These are phyloP conservation scores for Brevimyrus niger DNA, from an alignment of 2,113 vertebrate species.

Conservation along the genomic window DNA sequence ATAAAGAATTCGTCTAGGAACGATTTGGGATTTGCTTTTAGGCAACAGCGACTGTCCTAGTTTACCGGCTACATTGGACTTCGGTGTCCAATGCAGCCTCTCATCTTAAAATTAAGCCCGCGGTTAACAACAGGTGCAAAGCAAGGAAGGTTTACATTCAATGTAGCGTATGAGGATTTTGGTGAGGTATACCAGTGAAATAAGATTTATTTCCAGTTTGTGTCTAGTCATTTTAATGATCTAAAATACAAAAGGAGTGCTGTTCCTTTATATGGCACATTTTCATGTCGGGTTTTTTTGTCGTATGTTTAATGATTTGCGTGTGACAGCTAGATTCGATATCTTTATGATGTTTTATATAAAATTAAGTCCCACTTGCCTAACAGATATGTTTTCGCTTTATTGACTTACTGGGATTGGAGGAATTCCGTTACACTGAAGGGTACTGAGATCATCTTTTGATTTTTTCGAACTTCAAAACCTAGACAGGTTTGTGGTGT, in stretches of 20 bases:
- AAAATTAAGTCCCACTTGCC: neutral
- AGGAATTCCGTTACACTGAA: neutral
- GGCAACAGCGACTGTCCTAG: neutral
- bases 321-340: neutral
- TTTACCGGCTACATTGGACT: neutral
- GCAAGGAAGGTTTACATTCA: neutral
- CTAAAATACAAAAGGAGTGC: neutral
- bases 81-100: neutral
- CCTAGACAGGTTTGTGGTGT: neutral
- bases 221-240: neutral
- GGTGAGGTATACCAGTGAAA: neutral
- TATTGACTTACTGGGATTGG: neutral
- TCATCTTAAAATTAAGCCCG: neutral
- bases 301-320: neutral
- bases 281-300: neutral
- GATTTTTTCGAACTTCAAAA: neutral
- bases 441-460: neutral
- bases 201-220: neutral
- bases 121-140: neutral
- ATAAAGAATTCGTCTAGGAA: neutral
- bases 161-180: neutral
- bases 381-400: neutral
- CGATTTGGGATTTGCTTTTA: neutral
- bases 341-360: neutral
- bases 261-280: neutral